phyloP scores from a whole-genome alignment of 2,797 vertebrate species.

The Spatula versicolor region DNA sequence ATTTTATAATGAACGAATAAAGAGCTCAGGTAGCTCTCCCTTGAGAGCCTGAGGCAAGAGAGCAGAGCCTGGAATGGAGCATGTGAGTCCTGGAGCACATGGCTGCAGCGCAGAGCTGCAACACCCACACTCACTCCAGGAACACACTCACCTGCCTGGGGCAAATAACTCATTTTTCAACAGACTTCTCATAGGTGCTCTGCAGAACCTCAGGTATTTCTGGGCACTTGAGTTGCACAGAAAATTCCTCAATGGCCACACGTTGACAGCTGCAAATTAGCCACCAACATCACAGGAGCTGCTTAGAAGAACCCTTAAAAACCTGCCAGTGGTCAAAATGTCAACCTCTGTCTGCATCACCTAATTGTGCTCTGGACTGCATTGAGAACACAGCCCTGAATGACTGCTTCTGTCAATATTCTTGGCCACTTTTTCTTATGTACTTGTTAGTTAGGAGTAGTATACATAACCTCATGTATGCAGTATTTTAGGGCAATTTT shows the following conservation, averaged over 20 bases:
- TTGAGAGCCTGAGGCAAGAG: neutral
- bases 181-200: neutral
- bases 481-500: neutral
- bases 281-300: neutral
- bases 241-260: neutral
- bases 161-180: neutral
- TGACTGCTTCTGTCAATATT: neutral
- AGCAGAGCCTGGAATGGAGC: neutral
- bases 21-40: conserved; percentile 40
- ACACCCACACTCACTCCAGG: conserved; percentile 19
- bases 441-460: neutral
- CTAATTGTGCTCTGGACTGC: neutral
- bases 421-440: neutral
- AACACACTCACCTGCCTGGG: neutral
- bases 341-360: neutral
- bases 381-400: neutral
- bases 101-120: neutral
- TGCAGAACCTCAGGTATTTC: neutral
- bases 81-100: neutral
- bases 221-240: neutral
- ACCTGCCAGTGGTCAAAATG: neutral
- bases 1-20: conserved; percentile 35
- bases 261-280: neutral
- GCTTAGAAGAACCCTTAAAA: neutral
- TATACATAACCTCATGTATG: neutral